Evolutionary conservation across 2,888 invertebrate species (phyloP).

Genomic region (Diarsia rubi): DNA sequence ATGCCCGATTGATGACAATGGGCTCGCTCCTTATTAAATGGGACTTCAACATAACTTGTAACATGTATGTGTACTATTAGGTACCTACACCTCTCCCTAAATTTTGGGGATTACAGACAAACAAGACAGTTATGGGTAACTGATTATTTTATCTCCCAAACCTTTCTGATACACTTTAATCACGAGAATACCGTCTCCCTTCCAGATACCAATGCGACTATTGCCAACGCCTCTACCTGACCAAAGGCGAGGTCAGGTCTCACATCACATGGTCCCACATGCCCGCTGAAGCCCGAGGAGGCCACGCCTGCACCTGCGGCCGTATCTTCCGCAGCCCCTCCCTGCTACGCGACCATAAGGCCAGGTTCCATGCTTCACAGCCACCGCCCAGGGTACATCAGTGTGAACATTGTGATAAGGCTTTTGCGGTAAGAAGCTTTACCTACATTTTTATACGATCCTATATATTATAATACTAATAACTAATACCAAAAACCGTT

Average conservation of each 20-base stretch:
- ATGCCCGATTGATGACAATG: no score
- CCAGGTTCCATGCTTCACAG: constrained; percentile 58
- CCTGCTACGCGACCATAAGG: constrained; percentile 68
- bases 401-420: constrained; percentile 73
- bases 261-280: constrained; percentile 78
- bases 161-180: background rate
- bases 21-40: no score
- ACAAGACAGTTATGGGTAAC: no score
- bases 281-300: constrained; percentile 60
- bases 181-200: background rate
- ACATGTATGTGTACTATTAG: no score
- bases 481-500: no score
- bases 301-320: constrained; percentile 75
- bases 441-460: no score
- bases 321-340: constrained; percentile 75
- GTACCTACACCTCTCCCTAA: no score
- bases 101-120: no score
- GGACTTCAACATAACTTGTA: no score
- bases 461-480: no score
- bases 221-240: constrained; percentile 75
- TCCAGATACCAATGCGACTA: constrained; percentile 76
- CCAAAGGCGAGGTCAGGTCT: constrained; percentile 77
- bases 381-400: constrained; percentile 65
- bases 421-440: constrained; percentile 69
- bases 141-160: background rate